A percentile compares a stretch with the other conserved stretches of the same genome.
These are phyloP conservation scores for Rhynchonycteris naso DNA, from an alignment of 2,797 vertebrate species.

Conservation along the genomic window DNA sequence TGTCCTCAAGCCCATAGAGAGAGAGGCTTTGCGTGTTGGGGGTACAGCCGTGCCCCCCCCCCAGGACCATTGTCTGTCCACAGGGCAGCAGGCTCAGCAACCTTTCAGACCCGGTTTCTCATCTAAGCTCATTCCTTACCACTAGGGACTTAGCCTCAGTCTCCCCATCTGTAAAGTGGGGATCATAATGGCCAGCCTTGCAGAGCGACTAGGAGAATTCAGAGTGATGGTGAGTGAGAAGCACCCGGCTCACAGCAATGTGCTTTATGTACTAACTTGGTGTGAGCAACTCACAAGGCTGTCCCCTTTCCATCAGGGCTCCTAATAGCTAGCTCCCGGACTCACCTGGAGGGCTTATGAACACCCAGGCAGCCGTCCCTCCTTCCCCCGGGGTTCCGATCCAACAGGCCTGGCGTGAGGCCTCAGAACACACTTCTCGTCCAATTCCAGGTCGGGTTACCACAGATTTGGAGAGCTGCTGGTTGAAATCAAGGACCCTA, in stretches of 20 bases:
- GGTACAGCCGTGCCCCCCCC: background rate
- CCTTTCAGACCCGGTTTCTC: background rate
- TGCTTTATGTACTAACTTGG: too few species aligned
- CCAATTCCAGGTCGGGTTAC: background rate
- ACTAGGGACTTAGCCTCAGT: background rate
- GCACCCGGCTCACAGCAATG: background rate
- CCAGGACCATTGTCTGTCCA: background rate
- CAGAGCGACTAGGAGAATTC: background rate
- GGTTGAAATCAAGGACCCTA: background rate
- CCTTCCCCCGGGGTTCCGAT: background rate
- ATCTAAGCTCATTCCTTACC: background rate
- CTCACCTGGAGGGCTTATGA: background rate
- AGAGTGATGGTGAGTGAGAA: too few species aligned
- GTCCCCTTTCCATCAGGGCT: background rate
- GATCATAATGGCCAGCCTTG: background rate
- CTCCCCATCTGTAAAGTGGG: background rate
- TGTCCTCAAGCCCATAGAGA: background rate
- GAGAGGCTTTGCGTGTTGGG: too few species aligned
- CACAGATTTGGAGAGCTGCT: background rate
- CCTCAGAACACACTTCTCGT: background rate
- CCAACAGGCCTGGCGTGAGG: background rate
- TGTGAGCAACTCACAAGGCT: rapidly evolving
- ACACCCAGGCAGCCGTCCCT: background rate
- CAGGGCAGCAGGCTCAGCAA: background rate
- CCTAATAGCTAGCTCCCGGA: rapidly evolving